These are phyloP conservation scores for Catocala sponsa DNA, from an alignment of 2,888 invertebrate genomes.

Conservation along the genomic window DNA sequence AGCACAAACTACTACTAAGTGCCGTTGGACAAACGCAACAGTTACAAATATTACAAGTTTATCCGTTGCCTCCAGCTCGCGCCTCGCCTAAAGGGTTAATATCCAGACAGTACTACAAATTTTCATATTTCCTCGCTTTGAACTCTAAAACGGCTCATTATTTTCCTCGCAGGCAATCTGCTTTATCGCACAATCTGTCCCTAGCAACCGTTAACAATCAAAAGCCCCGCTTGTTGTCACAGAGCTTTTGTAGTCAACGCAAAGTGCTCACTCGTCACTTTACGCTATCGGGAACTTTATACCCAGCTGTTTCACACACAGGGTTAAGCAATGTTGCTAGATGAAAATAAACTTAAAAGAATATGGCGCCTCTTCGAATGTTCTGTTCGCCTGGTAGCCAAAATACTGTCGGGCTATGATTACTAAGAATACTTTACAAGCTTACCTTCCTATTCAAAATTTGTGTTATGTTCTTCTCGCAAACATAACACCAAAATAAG, in stretches of 20 bases:
- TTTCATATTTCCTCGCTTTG: slow-evolving; percentile 4
- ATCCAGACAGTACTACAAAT: not conserved
- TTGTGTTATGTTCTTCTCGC: no score
- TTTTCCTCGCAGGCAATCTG: slow-evolving; percentile 24
- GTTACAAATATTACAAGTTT: no score
- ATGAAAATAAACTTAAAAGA: not conserved
- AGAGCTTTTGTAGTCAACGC: slow-evolving; percentile 34
- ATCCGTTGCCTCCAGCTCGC: no score
- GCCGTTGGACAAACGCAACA: no score
- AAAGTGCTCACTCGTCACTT: slow-evolving; percentile 22
- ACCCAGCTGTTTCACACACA: not conserved
- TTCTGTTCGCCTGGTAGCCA: slow-evolving; percentile 4
- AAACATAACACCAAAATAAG: no score
- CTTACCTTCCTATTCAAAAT: no score
- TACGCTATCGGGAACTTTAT: slow-evolving; percentile 24
- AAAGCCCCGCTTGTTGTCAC: slow-evolving; percentile 31
- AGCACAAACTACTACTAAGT: no score
- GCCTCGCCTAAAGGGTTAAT: not conserved
- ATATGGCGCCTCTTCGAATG: not conserved
- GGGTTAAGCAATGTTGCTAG: not conserved
- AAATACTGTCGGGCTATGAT: no score
- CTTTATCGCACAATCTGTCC: slow-evolving; percentile 11
- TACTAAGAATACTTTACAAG: no score
- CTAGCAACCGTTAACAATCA: slow-evolving; percentile 23
- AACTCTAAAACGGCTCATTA: slow-evolving; percentile 13